Evolutionary conservation across 2,113 vertebrate species (phyloP), one percentile per base, ranked within the genome.

Genomic region (Aegithalos caudatus): DNA sequence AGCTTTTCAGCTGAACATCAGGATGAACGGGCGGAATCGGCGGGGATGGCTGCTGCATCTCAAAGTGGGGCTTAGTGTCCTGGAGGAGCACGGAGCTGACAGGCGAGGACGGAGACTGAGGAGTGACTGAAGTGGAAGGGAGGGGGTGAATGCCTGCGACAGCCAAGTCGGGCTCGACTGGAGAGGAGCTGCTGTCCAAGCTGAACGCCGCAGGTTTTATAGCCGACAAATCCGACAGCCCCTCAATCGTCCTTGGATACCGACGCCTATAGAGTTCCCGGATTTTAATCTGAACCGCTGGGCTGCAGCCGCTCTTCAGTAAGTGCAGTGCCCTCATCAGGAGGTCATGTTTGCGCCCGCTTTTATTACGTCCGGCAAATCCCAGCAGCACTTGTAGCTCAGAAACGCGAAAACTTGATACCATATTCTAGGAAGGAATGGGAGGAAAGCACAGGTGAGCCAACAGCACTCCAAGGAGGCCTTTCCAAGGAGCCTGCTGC

Each of bases 21-120:
- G 99, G 99, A 91, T 99, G 99, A 91, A 99, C 99, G 0, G 99
- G 99, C 11, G 99, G 99, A 73, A 99, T 97, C 1, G 98, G 98
- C 17, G 98, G 98, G 42, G 98, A 98, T 0, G 98, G 97, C 96
- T 99, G 99, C 98, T 99, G 99, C 97, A 99, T 99, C 97, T 99
- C 99, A 98, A 99, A 99, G 16, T 97, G 98, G 24, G 97, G 92
- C 88, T 98, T 98, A 65, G 96, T 92, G 65, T 98, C 96, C 79
- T 98, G 98, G 73, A 99, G 98, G 16, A 98, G 92, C 38, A 98
- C 96, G 2, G 98, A 97, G 80, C 98, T 96, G 76, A 98, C 97
- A 28, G 98, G 97, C 1, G 97, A 98, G 48, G 98, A 97, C 2
- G 98, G 95, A 38, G 97, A 97, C 81, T 98, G 98, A 82, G 97